A percentile compares a stretch with the other conserved stretches of the same genome.
phyloP scores from a whole-genome alignment of 2,113 vertebrate species.

The Carassius auratus region DNA sequence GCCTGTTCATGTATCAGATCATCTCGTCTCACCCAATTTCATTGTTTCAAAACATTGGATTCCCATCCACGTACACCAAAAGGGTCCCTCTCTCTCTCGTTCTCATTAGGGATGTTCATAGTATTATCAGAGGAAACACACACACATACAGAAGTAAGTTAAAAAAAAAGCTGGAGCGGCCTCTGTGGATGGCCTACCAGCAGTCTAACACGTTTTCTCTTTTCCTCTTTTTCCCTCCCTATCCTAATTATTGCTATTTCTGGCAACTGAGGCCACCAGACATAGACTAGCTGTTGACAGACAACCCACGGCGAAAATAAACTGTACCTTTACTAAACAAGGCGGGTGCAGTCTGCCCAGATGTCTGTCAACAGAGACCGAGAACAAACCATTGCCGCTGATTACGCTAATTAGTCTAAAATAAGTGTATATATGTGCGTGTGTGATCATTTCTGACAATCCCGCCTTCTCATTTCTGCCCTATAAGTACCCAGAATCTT shows the following conservation, averaged over 20 bases:
- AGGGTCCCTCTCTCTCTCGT: constrained; percentile 6
- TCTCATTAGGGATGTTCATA: constrained; percentile 40
- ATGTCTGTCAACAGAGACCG: constrained; percentile 68
- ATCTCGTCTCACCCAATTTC: constrained; percentile 62
- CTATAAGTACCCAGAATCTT: constrained; percentile 72
- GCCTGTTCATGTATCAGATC: constrained; percentile 59
- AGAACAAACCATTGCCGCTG: constrained; percentile 71
- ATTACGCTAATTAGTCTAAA: constrained; percentile 71
- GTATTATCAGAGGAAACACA: constrained; percentile 45
- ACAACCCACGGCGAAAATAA: constrained; percentile 74
- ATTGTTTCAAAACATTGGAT: constrained; percentile 50
- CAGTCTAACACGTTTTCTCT: constrained; percentile 77
- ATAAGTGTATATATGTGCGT: constrained; percentile 30
- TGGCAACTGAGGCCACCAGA: constrained; percentile 67
- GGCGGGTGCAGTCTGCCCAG: constrained; percentile 50
- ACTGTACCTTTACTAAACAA: constrained; percentile 54
- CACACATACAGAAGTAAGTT: constrained; percentile 51
- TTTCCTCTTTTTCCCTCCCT: constrained; percentile 75
- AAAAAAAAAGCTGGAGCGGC: constrained; percentile 57
- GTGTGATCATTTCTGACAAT: constrained; percentile 49
- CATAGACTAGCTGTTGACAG: constrained; percentile 74
- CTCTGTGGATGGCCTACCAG: constrained; percentile 61
- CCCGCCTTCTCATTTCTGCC: constrained; percentile 61
- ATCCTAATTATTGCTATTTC: constrained; percentile 78
- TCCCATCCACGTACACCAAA: constrained; percentile 62